Evolutionary conservation across 35 echinoderm and acorn worm genomes (phyloP).

Genomic region (Nesometra sesokonis): DNA sequence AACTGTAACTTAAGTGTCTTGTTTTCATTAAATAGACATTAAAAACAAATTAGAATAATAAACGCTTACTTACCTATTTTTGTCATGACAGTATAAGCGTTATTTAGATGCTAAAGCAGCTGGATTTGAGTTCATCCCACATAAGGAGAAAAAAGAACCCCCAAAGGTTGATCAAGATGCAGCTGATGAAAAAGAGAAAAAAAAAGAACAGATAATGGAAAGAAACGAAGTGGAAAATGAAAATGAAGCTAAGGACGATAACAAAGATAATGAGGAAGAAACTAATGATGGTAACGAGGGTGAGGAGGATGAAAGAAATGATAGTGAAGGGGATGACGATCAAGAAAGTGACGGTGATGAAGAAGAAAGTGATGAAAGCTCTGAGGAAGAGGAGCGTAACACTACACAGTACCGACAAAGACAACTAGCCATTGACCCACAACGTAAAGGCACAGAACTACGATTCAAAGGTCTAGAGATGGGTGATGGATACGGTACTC

Average conservation of each 20-base stretch:
- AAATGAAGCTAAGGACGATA: slow-evolving; percentile 9
- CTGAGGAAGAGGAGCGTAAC: neutral
- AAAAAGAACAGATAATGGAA: slow-evolving; percentile 18
- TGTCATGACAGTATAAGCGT: slow-evolving; percentile 60
- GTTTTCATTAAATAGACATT: too few relatives aligned
- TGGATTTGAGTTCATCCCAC: slow-evolving; percentile 85
- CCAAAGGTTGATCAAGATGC: neutral
- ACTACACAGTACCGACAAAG: neutral
- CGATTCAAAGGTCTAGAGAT: slow-evolving; percentile 47
- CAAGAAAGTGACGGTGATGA: neutral
- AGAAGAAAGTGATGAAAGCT: neutral
- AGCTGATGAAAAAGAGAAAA: neutral
- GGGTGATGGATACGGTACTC: slow-evolving; percentile 23
- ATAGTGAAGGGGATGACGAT: neutral
- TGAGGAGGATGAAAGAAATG: neutral
- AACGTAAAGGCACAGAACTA: slow-evolving; percentile 61
- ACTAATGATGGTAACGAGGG: neutral
- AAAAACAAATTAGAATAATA: too few relatives aligned
- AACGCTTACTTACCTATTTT: neutral
- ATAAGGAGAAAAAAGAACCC: neutral
- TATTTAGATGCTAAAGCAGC: slow-evolving; percentile 62
- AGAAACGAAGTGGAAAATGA: neutral
- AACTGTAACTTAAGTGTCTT: too few relatives aligned
- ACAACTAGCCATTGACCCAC: slow-evolving; percentile 34
- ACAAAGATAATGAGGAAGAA: slow-evolving; percentile 12